phyloP scores from a whole-genome alignment of 2,797 vertebrate genomes.

The Hyperoplus lanceolatus region DNA sequence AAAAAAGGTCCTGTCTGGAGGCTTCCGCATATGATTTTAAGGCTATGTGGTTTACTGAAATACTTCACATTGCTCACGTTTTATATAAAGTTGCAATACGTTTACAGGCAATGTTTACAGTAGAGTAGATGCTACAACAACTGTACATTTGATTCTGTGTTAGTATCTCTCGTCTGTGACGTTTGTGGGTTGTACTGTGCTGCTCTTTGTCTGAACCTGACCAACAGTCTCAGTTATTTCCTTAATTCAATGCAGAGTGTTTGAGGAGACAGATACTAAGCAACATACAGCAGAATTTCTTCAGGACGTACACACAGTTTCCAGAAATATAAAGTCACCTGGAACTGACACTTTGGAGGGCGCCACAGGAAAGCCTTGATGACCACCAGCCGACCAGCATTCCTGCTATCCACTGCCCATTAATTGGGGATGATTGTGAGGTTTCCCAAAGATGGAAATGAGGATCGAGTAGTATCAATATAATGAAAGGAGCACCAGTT shows the following conservation, averaged over 20 bases:
- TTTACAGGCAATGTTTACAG: slow-evolving; percentile 18
- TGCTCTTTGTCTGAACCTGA: slow-evolving; percentile 20
- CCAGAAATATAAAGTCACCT: slow-evolving; percentile 54
- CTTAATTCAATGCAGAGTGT: slow-evolving; percentile 32
- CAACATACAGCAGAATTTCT: slow-evolving; percentile 28
- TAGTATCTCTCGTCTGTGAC: neutral
- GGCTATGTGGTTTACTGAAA: slow-evolving; percentile 40
- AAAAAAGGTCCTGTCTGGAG: slow-evolving; percentile 46
- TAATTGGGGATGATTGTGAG: slow-evolving; percentile 59
- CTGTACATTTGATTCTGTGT: slow-evolving; percentile 11
- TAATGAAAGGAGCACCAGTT: slow-evolving; percentile 71
- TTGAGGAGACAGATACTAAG: slow-evolving; percentile 34
- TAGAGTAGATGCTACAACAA: neutral
- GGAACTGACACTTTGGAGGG: slow-evolving; percentile 57
- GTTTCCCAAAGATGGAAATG: slow-evolving; percentile 59
- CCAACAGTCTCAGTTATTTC: slow-evolving; percentile 34
- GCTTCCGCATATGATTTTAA: slow-evolving; percentile 43
- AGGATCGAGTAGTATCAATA: slow-evolving; percentile 54
- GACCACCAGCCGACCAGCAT: slow-evolving; percentile 54
- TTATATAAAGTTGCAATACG: slow-evolving; percentile 32
- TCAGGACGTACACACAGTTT: slow-evolving; percentile 39
- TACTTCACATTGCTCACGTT: slow-evolving; percentile 25
- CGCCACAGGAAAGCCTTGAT: slow-evolving; percentile 64
- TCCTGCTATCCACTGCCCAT: slow-evolving; percentile 34
- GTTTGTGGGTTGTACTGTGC: neutral